Conservation (phyloP, 2,888 invertebrate genomes). For the Myathropa florea region DNA sequence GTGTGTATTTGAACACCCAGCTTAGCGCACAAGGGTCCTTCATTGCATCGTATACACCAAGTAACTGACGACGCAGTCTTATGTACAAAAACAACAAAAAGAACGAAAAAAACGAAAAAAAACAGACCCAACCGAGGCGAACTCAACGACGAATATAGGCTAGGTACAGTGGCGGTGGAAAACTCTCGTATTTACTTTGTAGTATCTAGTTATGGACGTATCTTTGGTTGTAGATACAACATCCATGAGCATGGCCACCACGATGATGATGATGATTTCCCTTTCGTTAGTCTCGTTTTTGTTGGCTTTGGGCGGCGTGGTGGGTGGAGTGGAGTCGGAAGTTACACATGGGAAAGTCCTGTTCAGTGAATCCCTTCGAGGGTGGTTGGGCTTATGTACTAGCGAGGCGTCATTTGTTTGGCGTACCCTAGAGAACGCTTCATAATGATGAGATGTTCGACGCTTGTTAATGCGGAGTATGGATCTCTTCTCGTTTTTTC, state of each 20-base stretch:
- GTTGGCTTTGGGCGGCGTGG: neutral
- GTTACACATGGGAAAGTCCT: constrained; percentile 46
- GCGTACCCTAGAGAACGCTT: constrained; percentile 66
- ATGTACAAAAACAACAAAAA: constrained; percentile 37
- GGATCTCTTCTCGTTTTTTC: neutral
- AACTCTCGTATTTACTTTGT: constrained; percentile 61
- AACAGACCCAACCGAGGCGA: neutral
- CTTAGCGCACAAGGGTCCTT: constrained; percentile 54
- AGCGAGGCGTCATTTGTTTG: constrained; percentile 69
- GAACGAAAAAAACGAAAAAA: neutral
- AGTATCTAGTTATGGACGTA: constrained; percentile 35
- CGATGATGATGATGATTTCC: constrained; percentile 54
- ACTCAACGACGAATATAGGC: constrained; percentile 59
- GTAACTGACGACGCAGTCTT: constrained; percentile 11
- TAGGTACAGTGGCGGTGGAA: constrained; percentile 31
- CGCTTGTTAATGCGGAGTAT: constrained; percentile 63
- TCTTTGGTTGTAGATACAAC: constrained; percentile 31
- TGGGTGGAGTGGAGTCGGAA: constrained; percentile 7
- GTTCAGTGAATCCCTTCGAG: constrained; percentile 4
- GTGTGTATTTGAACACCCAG: constrained; percentile 70
- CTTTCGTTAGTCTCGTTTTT: constrained; percentile 64
- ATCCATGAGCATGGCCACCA: constrained; percentile 1
- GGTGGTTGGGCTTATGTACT: constrained; percentile 54
- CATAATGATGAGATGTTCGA: constrained; percentile 60
- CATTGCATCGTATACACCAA: constrained; percentile 15